Base-by-base conservation (phyloP, 2,888 invertebrate genomes). In the Alsophila aescularia region DNA sequence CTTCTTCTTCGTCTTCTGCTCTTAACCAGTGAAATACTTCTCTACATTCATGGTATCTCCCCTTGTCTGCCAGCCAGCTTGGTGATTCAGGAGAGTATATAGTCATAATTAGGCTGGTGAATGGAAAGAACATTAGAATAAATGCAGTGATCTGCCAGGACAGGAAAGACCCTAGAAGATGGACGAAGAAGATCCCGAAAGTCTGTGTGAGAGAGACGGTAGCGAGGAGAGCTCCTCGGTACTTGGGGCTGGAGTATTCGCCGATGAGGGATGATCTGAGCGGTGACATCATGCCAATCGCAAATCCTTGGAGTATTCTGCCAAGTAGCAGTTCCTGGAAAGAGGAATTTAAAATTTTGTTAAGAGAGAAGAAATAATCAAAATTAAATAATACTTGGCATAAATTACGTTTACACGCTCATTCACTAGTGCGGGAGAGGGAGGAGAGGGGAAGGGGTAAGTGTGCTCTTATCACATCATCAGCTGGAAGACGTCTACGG, bases 151-250 rank as follows among this genome's bases (percentile, higher is more conserved):
- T 74, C 64, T 91, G 81, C 93, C 94, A 94, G 29, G 82, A 74
- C 0, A 92, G 66, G 64, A 92, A 83, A 1, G 93, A 92, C 0
- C 95, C 95, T 1, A 94, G 67, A 0, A 90, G 72, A 66, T 95
- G 95, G 4, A 93, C 89, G 6, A 93, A 67, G 9, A 94, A 84
- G 31, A 94, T 92, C 6, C 94, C 94, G 12, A 88, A 60, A 0
- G 94, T 90, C 31, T 93, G 90, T 0, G 93, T 84, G 2, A 94
- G 75, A 0, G 93, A 92, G 1, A 93, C 87, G 0, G 89, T 87
- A 9, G 94, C 89, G 36, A 94, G 86, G 14, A 94, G 85, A 2
- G 92, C 84, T 1, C 94, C 94, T 18, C 95, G 86, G 53, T 93
- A 86, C 57, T 83, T 87, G 0, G 93, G 94, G 43, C 92, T 90